phyloP scores from a whole-genome alignment of 1,140 invertebrate genomes.

The Lasioglossum albipes region DNA sequence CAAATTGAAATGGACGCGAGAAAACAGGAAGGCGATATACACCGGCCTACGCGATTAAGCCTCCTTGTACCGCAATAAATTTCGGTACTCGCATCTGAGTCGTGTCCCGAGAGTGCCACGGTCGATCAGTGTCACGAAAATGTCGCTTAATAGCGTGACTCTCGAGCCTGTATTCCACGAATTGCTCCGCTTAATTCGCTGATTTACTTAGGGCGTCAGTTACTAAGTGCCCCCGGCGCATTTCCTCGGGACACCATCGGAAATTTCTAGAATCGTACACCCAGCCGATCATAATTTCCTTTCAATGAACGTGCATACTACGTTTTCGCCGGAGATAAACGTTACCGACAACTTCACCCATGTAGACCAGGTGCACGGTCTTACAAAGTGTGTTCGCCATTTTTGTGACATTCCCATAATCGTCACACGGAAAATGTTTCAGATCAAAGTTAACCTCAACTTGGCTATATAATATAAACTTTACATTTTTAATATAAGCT shows the following conservation, averaged over 20 bases:
- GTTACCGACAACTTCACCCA: not conserved
- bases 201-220: conserved; percentile 37
- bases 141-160: conserved; percentile 17
- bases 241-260: conserved; percentile 25
- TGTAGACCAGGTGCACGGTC: no score
- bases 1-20: conserved; percentile 24
- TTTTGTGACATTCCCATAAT: no score
- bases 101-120: not conserved
- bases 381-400: no score
- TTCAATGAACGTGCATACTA: conserved; percentile 1
- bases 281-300: conserved; percentile 25
- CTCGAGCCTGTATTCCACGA: conserved; percentile 19
- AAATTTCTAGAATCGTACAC: conserved; percentile 26
- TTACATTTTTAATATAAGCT: no score
- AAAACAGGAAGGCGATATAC: conserved; percentile 26
- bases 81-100: not conserved
- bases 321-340: not conserved
- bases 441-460: no score
- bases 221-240: conserved; percentile 24
- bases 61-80: conserved; percentile 46
- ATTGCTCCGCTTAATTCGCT: conserved; percentile 43
- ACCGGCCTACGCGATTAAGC: conserved; percentile 38
- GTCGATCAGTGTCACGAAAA: conserved; percentile 28
- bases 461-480: no score
- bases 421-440: no score